Evolutionary conservation across 2,113 vertebrate species (phyloP), one percentile per base, ranked within the genome.

Genomic region (Larimichthys crocea): DNA sequence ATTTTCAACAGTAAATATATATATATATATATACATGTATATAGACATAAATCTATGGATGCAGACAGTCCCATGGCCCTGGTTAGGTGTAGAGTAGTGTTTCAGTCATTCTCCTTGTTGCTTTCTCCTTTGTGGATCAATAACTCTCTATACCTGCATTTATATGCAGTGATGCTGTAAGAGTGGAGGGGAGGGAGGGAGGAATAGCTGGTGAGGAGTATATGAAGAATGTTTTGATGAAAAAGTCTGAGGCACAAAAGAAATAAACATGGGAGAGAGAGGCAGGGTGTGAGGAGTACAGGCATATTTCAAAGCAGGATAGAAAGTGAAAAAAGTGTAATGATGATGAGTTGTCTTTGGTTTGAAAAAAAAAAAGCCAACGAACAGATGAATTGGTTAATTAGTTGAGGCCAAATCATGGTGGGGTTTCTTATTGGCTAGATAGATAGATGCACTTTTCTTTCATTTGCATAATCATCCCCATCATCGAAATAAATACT

Each of bases 391-490:
- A 80, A 85, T 80, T 79, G 70, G 69, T 62, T 85, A 85, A 91
- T 93, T 88, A 89, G 71, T 75, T 75, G 64, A 61, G 31, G 64
- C 67, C 69, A 88, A 79, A 89, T 81, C 85, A 88, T 67, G 46
- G 76, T 82, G 61, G 62, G 35, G 59, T 69, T 82, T 86, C 67
- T 88, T 79, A 90, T 89, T 88, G 88, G 86, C 61, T 56, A 60
- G 80, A 86, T 81, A 81, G 86, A 89, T 89, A 80, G 88, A 94
- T 92, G 82, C 61, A 74, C 75, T 88, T 86, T 66, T 63, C 53
- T 66, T 75, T 88, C 71, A 85, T 92, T 91, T 89, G 89, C 90
- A 92, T 92, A 90, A 86, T 91, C 75, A 86, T 91, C 78, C 68
- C 75, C 79, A 85, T 91, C 89, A 89, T 89, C 22, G 52, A 80